Base-by-base conservation (phyloP, 2,888 invertebrate species). In the Chirona hameri region DNA sequence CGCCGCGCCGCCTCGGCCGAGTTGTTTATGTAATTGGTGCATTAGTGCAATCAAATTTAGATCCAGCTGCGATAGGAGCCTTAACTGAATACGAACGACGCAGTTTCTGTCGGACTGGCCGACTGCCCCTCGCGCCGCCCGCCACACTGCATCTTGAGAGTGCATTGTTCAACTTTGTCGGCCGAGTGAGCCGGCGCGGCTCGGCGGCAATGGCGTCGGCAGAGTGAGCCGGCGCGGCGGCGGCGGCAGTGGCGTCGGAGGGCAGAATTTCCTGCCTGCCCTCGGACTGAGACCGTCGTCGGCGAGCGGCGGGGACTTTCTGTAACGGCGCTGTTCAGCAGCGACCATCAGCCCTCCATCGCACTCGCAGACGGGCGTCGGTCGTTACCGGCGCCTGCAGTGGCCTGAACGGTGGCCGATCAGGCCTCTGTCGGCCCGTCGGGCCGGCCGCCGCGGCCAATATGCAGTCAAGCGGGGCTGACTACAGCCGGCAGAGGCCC, bases 21-120 rank as follows among this genome's bases (percentile, higher is more conserved):
- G 18, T 12, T 76, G 46, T 76, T 76, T 76, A 46, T 76, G 76
- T 76, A 76, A 76, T 76, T 76, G 76, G 76, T 76, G 76, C 76
- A 76, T 76, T 76, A 76, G 76, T 76, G 46, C 76, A 76, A 76
- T 76, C 76, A 76, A 76, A 76, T 76, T 76, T 76, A 76, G 76
- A 76, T 76, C 76, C 39, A 14, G 10, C 21, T 18, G 46, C 76
- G 76, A 76, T 76, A 76, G 39, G 24, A 21, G 46, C 9, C 76
- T 31, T 76, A 76, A 76, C 76, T 46, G 76, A 76, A 76, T 76
- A 76, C 76, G 39, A 76, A 76, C 76, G 76, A 24, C 24, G 46
- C 76, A 76, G 21, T 76, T 76, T 39, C 4, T 29, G 76, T 24
- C 21, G 39, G 10, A 10, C 76, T 4, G 29, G 31, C 31, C 31